Evolutionary conservation across 2,888 invertebrate species (phyloP).

Genomic region (Ypsolopha scabrella): DNA sequence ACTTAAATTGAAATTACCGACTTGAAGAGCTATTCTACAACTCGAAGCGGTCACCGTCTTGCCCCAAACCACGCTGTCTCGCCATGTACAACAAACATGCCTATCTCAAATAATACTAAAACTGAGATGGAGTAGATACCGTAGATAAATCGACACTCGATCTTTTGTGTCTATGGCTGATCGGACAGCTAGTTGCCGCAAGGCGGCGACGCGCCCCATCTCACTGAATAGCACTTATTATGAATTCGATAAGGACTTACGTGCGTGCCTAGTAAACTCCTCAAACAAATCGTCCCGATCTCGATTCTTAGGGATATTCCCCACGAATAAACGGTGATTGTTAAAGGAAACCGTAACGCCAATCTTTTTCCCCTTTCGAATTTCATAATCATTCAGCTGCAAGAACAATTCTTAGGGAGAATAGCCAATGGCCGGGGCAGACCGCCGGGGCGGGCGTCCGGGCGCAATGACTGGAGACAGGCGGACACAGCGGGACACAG

Average conservation of each 20-base stretch:
- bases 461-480: slow-evolving; percentile 52
- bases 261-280: slow-evolving; percentile 99
- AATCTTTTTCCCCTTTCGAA: slow-evolving; percentile 99
- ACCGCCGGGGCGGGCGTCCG: slow-evolving; percentile 38
- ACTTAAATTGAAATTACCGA: too few species aligned
- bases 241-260: slow-evolving; percentile 86
- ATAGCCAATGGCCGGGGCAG: slow-evolving; percentile 72
- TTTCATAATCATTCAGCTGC: slow-evolving; percentile 99
- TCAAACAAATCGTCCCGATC: slow-evolving; percentile 99
- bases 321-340: slow-evolving; percentile 99
- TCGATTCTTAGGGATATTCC: slow-evolving; percentile 99
- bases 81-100: not conserved
- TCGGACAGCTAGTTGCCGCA: slow-evolving; percentile 8
- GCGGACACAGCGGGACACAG: slow-evolving; percentile 13
- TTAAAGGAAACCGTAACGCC: slow-evolving; percentile 99
- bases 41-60: too few species aligned
- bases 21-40: too few species aligned
- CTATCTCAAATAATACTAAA: too few species aligned
- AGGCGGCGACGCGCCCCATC: slow-evolving; percentile 7
- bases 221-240: slow-evolving; percentile 57
- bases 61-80: not conserved
- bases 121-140: too few species aligned
- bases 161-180: slow-evolving; percentile 3
- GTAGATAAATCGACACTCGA: not conserved
- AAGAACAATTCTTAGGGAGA: slow-evolving; percentile 90